Conservation (phyloP, 30 jellyfish, hydroid and myxozoan species). For the Sanderia malayensis region DNA sequence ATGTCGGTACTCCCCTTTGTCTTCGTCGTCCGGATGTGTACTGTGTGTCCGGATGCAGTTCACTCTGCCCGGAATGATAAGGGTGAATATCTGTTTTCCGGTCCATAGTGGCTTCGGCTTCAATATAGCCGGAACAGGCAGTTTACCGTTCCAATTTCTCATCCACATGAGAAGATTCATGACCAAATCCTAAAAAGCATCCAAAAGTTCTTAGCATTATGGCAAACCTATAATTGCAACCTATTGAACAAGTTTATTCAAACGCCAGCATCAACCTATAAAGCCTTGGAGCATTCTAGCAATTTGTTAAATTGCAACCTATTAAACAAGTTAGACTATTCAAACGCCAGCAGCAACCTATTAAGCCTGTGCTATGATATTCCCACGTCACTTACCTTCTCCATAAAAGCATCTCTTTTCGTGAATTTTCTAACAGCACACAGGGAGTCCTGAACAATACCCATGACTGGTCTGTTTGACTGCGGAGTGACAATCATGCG, state of each 20-base stretch:
- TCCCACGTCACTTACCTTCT: constrained; percentile 71
- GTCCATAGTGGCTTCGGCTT: constrained; percentile 99
- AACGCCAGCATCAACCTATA: no score
- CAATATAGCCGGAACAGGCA: constrained; percentile 89
- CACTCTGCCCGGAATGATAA: constrained; percentile 89
- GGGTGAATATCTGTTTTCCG: constrained; percentile 96
- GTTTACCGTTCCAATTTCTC: constrained; percentile 92
- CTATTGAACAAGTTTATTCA: no score
- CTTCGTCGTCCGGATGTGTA: constrained; percentile 99
- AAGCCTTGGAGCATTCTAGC: no score
- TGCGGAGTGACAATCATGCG: constrained; percentile 97
- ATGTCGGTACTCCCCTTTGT: constrained; percentile 81
- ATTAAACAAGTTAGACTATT: no score
- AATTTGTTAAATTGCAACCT: no score
- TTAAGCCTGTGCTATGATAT: no score
- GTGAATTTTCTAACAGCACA: constrained; percentile 96
- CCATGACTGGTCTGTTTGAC: constrained; percentile 98
- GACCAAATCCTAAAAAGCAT: constrained; percentile 78
- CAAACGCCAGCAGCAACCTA: no score
- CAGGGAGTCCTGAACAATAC: constrained; percentile 98
- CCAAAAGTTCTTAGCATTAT: no score
- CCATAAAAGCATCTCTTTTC: constrained; percentile 94
- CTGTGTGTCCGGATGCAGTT: constrained; percentile 91
- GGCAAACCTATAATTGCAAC: no score
- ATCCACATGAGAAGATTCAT: constrained; percentile 98